Evolutionary conservation across 1,140 invertebrate genomes (phyloP), one percentile per base, ranked within the genome.

Genomic region (Hylaeus anthracinus): DNA sequence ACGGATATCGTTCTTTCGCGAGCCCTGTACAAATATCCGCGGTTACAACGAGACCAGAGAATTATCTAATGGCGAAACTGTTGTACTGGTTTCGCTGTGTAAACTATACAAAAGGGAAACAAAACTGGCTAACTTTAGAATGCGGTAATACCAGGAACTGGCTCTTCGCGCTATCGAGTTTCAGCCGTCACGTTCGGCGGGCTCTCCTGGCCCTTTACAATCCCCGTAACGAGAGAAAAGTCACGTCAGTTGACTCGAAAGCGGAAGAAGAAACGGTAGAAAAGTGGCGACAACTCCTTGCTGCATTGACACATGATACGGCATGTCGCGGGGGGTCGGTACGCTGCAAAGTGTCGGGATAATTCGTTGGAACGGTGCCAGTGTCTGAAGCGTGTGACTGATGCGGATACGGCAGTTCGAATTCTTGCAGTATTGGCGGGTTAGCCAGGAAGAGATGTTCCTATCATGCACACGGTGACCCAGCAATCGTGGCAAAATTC

Each of bases 331-430:
- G 26, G 67, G 39, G 58, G 56, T 55, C 51, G 58, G 64, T 71
- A 71, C 63, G 63, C 53, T 55, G 43, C 37, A 56, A 85, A 87
- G 84, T 84, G 69, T 60, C 81, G 55, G 79, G 73, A 85, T 83
- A 86, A 86, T 88, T 88, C 79, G 76, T 81, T 89, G 88, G 87
- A 86, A 66, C 56, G 55, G 43, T 72, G 86, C 88, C 90, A 89
- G 79, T 76, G 81, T 81, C 76, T 85, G 72, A 84, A 83, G 80
- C 69, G 81, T 51, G 43, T 75, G 69, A 81, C 73, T 72, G 5
- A 48, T 41, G 41, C 6, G 9, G 41, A 14, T 8, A 15, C 8
- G 12, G 15, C 1, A 2, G 43, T 15, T 61, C 10, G 10, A 37
- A 63, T 63, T 41, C n/a, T 12, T 39, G 39, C 65, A 12, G 8